Evolutionary conservation across 1,140 invertebrate genomes (phyloP).

Genomic region (Hyphantria cunea): DNA sequence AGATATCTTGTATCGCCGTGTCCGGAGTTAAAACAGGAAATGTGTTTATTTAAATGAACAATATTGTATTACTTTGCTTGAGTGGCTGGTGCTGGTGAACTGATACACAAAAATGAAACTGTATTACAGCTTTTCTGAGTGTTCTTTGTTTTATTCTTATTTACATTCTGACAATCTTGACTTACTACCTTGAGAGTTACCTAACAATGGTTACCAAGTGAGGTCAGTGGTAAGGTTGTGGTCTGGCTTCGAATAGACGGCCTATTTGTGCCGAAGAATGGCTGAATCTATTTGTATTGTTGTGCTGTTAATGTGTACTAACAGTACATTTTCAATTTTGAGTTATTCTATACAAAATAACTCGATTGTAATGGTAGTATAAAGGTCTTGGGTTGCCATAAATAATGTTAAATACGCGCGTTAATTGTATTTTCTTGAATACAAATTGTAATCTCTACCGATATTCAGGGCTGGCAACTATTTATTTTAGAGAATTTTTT

Average conservation of each 20-base stretch:
- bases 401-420: constrained; percentile 22
- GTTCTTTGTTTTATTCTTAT: background rate
- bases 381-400: constrained; percentile 13
- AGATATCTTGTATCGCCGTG: constrained; percentile 3
- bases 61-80: constrained; percentile 10
- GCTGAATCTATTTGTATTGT: too few relatives aligned
- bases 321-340: background rate
- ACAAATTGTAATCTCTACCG: constrained; percentile 27
- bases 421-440: constrained; percentile 24
- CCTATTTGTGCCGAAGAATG: too few relatives aligned
- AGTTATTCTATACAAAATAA: too few relatives aligned
- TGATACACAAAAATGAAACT: background rate
- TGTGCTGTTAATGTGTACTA: too few relatives aligned
- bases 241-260: too few relatives aligned
- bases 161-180: too few relatives aligned
- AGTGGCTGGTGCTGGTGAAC: background rate
- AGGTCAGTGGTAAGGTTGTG: too few relatives aligned
- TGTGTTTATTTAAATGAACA: constrained; percentile 7
- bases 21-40: constrained; percentile 6
- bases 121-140: background rate
- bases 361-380: too few relatives aligned
- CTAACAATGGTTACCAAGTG: too few relatives aligned
- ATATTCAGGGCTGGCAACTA: constrained; percentile 9
- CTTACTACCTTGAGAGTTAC: too few relatives aligned
- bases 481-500: too few relatives aligned